Conservation (phyloP, 2,113 vertebrate genomes). For the Chionomys nivalis region DNA sequence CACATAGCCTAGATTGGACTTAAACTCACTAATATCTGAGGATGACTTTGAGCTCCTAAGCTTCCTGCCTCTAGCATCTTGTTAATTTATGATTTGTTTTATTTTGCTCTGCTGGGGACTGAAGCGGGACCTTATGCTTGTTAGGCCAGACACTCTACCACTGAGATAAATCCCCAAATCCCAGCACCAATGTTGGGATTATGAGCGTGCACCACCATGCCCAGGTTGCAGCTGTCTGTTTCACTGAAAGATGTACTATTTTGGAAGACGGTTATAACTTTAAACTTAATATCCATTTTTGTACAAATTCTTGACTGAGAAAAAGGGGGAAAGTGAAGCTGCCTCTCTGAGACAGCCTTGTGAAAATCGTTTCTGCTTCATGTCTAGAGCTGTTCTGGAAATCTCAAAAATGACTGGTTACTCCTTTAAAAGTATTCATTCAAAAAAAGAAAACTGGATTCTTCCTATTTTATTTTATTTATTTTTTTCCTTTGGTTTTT, state of each 20-base stretch:
- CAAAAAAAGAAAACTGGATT: neutral
- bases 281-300: constrained; percentile 5
- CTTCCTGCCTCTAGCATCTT: neutral
- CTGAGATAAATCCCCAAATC: neutral
- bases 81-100: neutral
- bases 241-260: neutral
- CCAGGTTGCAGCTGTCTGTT: neutral
- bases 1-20: neutral
- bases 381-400: neutral
- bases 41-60: neutral
- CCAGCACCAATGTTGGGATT: neutral
- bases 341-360: neutral
- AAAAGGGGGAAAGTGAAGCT: neutral
- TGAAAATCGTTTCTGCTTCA: neutral
- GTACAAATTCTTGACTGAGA: neutral
- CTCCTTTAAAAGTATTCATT: neutral
- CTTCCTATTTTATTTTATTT: constrained; percentile 31
- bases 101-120: neutral
- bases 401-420: neutral
- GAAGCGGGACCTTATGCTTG: neutral
- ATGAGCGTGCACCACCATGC: neutral
- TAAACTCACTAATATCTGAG: neutral
- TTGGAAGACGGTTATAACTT: neutral
- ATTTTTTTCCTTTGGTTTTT: no score
- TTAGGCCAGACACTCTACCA: neutral